Evolutionary conservation across 2,113 vertebrate genomes (phyloP).

Genomic region (Chinchilla lanigera): DNA sequence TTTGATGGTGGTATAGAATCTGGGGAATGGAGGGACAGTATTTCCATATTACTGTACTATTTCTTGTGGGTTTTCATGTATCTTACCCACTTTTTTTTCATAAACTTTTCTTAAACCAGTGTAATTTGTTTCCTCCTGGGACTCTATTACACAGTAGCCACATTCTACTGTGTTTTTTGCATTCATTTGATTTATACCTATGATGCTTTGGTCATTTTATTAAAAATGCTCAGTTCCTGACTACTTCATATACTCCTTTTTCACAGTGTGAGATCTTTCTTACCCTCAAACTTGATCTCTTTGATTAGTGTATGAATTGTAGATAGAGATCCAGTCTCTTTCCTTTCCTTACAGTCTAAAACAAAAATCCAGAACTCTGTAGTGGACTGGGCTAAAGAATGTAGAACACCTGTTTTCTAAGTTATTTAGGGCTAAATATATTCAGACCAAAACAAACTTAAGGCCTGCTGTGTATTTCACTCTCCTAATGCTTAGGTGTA

Average conservation of each 20-base stretch:
- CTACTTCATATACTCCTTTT: background rate
- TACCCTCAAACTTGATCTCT: background rate
- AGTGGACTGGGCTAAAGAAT: background rate
- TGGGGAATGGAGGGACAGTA: background rate
- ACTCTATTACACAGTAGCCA: background rate
- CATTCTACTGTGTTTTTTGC: background rate
- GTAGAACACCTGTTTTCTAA: background rate
- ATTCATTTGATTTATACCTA: background rate
- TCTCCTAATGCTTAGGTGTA: background rate
- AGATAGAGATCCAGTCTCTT: background rate
- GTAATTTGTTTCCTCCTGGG: background rate
- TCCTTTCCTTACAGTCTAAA: background rate
- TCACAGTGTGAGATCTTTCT: background rate
- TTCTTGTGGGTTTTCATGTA: background rate
- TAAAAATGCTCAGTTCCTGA: background rate
- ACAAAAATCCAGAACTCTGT: background rate
- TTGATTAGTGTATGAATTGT: background rate
- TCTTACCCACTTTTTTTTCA: background rate
- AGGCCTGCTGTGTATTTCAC: background rate
- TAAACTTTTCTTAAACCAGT: background rate
- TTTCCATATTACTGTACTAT: background rate
- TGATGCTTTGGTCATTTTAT: background rate
- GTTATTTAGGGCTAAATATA: background rate
- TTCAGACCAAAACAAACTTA: background rate
- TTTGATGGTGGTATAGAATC: background rate